These are phyloP conservation scores for Cecropterus lyciades DNA, from an alignment of 1,140 invertebrate species.

Conservation along the genomic window DNA sequence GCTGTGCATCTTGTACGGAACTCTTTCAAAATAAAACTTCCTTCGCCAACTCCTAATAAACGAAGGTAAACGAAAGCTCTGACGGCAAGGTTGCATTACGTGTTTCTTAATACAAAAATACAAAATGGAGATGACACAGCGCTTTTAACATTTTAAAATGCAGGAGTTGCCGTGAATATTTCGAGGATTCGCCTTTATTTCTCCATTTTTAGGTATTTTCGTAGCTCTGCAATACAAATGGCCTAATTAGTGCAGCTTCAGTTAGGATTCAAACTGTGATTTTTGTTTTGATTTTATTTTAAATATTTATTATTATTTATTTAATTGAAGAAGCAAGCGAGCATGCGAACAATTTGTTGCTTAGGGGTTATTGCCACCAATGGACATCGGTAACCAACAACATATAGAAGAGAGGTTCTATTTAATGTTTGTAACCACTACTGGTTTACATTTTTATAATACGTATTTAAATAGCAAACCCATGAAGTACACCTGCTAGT, in stretches of 20 bases:
- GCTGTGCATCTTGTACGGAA: no score
- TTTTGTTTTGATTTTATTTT: background rate
- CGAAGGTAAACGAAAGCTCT: constrained; percentile 13
- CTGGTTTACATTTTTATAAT: no score
- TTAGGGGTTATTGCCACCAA: no score
- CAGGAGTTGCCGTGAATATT: constrained; percentile 9
- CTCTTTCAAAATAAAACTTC: background rate
- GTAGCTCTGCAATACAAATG: constrained; percentile 27
- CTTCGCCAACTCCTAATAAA: background rate
- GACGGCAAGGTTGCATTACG: constrained; percentile 21
- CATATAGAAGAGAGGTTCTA: no score
- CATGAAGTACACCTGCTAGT: no score
- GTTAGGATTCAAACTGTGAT: background rate
- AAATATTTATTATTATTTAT: no score
- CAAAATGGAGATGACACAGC: constrained; percentile 17
- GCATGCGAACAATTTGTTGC: no score
- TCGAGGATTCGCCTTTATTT: constrained; percentile 4
- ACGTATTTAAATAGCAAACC: no score
- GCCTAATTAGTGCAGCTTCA: constrained; percentile 13
- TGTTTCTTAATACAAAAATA: constrained; percentile 28
- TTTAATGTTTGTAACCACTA: no score
- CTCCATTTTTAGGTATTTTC: constrained; percentile 14
- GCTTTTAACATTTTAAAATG: constrained; percentile 31
- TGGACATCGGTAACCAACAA: no score
- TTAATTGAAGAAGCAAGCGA: no score